These are phyloP conservation scores for Orestias chungarensis DNA, from an alignment of 2,797 vertebrate genomes.

Conservation along the genomic window DNA sequence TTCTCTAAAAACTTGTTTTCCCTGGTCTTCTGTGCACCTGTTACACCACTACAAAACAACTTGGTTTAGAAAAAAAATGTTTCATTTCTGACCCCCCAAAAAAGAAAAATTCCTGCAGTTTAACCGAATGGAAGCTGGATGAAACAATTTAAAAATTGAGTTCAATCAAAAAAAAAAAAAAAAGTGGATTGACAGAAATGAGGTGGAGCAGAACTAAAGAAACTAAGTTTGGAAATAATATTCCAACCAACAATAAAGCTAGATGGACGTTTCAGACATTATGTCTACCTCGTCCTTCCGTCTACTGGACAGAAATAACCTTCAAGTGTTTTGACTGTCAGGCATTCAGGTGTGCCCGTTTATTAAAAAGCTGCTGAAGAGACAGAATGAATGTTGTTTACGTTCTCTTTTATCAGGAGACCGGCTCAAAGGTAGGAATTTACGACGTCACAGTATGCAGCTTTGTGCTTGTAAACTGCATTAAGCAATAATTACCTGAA, in stretches of 20 bases:
- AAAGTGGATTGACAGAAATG: background rate
- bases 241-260: background rate
- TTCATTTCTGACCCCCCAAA: too few species aligned
- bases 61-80: too few species aligned
- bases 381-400: constrained; percentile 70
- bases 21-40: too few species aligned
- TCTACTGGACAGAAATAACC: background rate
- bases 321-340: constrained; percentile 63
- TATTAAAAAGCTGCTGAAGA: constrained; percentile 42
- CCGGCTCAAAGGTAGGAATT: constrained; percentile 75
- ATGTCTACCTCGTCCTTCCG: constrained; percentile 19
- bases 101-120: too few species aligned
- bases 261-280: constrained; percentile 9
- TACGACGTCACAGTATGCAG: constrained; percentile 29
- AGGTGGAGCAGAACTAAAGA: background rate
- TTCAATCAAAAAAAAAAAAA: background rate
- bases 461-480: constrained; percentile 31
- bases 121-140: too few species aligned
- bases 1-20: too few species aligned
- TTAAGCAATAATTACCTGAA: constrained; percentile 33
- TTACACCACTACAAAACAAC: too few species aligned
- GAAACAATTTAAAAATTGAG: too few species aligned
- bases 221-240: background rate
- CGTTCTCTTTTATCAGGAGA: constrained; percentile 63
- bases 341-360: constrained; percentile 63